Evolutionary conservation across 2,113 vertebrate species (phyloP).

Genomic region (Prietella phreatophila): DNA sequence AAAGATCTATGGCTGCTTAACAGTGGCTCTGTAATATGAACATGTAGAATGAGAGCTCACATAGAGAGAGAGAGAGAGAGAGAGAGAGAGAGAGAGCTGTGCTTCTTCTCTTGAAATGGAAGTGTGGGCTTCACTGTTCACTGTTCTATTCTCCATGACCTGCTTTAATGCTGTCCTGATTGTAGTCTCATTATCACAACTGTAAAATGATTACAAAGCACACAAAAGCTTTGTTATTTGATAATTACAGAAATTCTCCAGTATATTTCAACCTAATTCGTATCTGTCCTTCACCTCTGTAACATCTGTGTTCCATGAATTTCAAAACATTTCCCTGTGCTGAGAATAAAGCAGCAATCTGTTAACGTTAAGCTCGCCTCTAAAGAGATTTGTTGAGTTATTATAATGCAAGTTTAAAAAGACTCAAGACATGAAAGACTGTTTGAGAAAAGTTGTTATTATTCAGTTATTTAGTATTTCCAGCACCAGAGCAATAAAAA

Average conservation of each 20-base stretch:
- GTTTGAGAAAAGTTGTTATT: not conserved
- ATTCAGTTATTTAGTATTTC: not conserved
- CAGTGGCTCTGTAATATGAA: slow-evolving; percentile 64
- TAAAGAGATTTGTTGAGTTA: not conserved
- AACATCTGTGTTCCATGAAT: not conserved
- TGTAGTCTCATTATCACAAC: not conserved
- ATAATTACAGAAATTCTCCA: not conserved
- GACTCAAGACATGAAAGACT: not conserved
- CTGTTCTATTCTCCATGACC: slow-evolving; percentile 37
- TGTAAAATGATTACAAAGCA: not conserved
- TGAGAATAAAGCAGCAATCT: not conserved
- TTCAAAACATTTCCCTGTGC: not conserved
- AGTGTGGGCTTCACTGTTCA: slow-evolving; percentile 41
- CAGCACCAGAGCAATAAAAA: not conserved
- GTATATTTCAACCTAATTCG: not conserved
- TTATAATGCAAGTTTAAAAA: not conserved
- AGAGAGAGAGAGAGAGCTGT: slow-evolving; percentile 14
- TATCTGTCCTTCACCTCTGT: not conserved
- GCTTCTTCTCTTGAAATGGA: slow-evolving; percentile 43
- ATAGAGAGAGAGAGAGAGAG: slow-evolving; percentile 23
- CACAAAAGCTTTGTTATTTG: not conserved
- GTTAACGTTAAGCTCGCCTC: not conserved
- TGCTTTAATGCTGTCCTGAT: slow-evolving; percentile 48
- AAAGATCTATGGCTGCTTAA: slow-evolving; percentile 62
- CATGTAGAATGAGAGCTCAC: slow-evolving; percentile 51